Base-by-base conservation (phyloP, 2,888 invertebrate genomes). In the Tribolium freemani region DNA sequence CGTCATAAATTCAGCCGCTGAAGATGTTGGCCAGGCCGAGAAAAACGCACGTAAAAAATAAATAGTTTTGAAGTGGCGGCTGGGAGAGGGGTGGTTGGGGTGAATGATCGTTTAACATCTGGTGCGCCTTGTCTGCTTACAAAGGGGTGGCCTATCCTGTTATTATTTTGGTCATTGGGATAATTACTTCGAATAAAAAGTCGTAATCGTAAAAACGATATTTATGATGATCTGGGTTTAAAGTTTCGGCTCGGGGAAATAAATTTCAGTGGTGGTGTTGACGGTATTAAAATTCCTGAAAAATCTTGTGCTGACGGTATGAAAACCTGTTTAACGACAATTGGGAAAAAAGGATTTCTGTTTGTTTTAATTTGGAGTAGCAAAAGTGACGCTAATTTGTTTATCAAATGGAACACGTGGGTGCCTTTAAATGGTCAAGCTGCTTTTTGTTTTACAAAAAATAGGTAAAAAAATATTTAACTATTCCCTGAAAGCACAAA, bases 91-190 rank as follows among this genome's bases (percentile, higher is more conserved):
- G 11, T 16, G 5, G 10, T 31, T 31, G 61, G 61, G 61, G 61
- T 61, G 46, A 61, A 61, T 16, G 61, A 61, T 61, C 48, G 48
- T 58, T 20, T 16, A 61, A 61, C 61, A 61, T 61, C 61, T 61
- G 61, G 11, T 48, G 10, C 21, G 45, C 20, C 53, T 60, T 10
- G 38, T 38, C 38, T 38, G 38, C 13, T 26, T 61, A 46, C 26
- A 46, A 46, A 5, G 30, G 56, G 38, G 56, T 31, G 13, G 44
- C 45, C 16, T 30, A 38, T n/a, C 20, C 44, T 45, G 45, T 58
- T 58, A 58, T 58, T 58, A 58, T 58, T 20, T 58, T 38, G 38
- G 38, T 44, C 20, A 56, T 45, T 45, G 20, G 1, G 58, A 58
- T 45, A 8, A 58, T 44, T 58, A 48, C 10, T 48, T 56, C 31